These are phyloP conservation scores for Hippocampus zosterae DNA, from an alignment of 2,113 vertebrate genomes.

Conservation along the genomic window DNA sequence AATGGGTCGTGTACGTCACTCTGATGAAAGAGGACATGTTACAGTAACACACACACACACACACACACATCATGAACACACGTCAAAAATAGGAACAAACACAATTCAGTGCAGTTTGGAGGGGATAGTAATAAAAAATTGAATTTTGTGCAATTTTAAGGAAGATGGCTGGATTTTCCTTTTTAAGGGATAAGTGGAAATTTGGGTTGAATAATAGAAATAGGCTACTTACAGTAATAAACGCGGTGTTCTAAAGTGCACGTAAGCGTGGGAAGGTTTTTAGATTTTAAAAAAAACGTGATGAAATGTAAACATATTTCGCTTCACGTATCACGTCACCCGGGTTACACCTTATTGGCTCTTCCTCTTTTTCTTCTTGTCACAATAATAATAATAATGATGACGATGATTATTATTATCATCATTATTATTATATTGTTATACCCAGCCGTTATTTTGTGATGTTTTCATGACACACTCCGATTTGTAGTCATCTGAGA, in stretches of 20 bases:
- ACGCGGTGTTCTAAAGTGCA: too few species aligned
- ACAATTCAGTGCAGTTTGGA: not conserved
- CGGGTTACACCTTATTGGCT: not conserved
- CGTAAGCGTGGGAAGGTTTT: too few species aligned
- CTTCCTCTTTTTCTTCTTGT: too few species aligned
- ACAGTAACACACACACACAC: not conserved
- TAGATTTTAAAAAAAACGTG: not conserved
- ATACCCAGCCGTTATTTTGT: not conserved
- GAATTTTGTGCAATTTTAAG: too few species aligned
- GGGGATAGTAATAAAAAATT: too few species aligned
- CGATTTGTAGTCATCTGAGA: constrained; percentile 28
- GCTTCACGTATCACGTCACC: not conserved
- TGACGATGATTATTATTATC: not conserved
- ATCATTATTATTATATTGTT: too few species aligned
- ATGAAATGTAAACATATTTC: not conserved
- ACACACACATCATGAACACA: too few species aligned
- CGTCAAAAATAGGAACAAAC: not conserved
- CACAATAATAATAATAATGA: not conserved
- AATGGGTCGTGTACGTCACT: constrained; percentile 46
- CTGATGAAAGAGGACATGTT: constrained; percentile 2
- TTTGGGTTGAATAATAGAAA: too few species aligned
- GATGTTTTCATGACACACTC: not conserved
- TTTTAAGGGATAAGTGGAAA: too few species aligned
- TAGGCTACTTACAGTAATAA: too few species aligned
- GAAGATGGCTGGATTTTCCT: too few species aligned